A percentile compares a stretch with the other conserved stretches of the same genome.
Evolutionary conservation across 2,888 invertebrate genomes (phyloP).

Genomic region (Cloeon dipterum): DNA sequence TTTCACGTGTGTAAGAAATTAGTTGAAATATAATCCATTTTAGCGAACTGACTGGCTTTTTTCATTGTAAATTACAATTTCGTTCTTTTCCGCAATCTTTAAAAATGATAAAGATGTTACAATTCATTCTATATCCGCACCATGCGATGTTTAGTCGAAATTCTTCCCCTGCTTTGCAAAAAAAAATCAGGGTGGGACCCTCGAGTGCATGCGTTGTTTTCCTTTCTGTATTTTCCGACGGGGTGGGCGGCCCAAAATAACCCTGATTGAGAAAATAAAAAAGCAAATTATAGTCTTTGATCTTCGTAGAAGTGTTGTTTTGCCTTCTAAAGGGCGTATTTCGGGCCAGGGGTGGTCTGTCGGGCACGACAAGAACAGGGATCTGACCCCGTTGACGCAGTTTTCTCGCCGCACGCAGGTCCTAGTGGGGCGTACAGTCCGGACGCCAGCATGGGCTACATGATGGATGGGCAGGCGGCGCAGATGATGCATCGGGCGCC

Average conservation of each 20-base stretch:
- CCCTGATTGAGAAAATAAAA: too few species aligned
- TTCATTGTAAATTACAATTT: too few species aligned
- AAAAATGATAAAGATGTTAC: too few species aligned
- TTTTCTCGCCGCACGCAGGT: constrained; percentile 82
- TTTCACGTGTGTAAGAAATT: too few species aligned
- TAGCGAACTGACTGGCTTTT: too few species aligned
- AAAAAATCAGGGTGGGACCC: not conserved
- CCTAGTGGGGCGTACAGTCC: constrained; percentile 92
- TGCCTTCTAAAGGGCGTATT: too few species aligned
- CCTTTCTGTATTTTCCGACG: not conserved
- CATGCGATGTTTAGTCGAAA: too few species aligned
- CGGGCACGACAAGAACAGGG: constrained; percentile 23
- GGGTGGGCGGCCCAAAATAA: not conserved
- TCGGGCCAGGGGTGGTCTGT: constrained; percentile 8
- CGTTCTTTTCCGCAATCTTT: too few species aligned
- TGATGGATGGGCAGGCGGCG: constrained; percentile 72
- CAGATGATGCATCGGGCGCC: constrained; percentile 94
- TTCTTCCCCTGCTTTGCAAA: too few species aligned
- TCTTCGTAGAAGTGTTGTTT: constrained; percentile 3
- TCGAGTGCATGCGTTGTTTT: not conserved
- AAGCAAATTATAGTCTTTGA: too few species aligned
- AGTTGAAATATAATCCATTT: too few species aligned
- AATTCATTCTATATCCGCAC: too few species aligned
- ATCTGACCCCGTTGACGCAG: constrained; percentile 40
- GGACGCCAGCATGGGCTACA: constrained; percentile 92